Evolutionary conservation across 2,113 vertebrate species (phyloP).

Genomic region (Gasterosteus aculeatus): DNA sequence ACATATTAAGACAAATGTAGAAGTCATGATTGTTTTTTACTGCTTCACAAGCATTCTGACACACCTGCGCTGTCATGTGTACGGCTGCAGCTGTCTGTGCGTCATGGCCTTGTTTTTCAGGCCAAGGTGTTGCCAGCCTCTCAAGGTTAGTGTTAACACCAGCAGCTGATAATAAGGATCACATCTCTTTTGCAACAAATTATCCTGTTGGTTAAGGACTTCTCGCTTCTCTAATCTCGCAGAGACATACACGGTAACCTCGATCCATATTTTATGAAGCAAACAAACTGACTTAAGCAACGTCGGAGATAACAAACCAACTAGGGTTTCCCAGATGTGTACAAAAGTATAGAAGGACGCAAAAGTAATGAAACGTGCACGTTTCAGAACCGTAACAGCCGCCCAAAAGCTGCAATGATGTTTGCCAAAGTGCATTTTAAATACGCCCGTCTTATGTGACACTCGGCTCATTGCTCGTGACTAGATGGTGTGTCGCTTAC

Average conservation of each 20-base stretch:
- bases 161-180: conserved; percentile 43
- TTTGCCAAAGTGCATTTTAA: conserved; percentile 7
- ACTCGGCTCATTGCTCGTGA: not conserved
- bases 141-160: conserved; percentile 44
- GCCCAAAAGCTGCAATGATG: not conserved
- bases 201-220: conserved; percentile 17
- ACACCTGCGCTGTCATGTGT: conserved; percentile 40
- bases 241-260: conserved; percentile 2
- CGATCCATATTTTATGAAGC: not conserved
- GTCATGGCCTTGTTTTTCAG: conserved; percentile 41
- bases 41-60: conserved; percentile 40
- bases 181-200: conserved; percentile 33
- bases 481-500: not conserved
- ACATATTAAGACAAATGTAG: not conserved
- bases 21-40: not conserved
- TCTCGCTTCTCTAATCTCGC: conserved; percentile 10
- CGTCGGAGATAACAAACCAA: not conserved
- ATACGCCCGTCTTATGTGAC: not conserved
- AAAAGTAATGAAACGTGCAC: not conserved
- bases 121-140: conserved; percentile 38
- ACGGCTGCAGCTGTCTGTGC: conserved; percentile 44
- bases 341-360: not conserved
- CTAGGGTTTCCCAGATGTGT: not conserved
- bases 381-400: not conserved
- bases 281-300: conserved; percentile 4